These are phyloP conservation scores for Sisyra terminalis DNA, from an alignment of 2,888 invertebrate genomes.

Conservation along the genomic window DNA sequence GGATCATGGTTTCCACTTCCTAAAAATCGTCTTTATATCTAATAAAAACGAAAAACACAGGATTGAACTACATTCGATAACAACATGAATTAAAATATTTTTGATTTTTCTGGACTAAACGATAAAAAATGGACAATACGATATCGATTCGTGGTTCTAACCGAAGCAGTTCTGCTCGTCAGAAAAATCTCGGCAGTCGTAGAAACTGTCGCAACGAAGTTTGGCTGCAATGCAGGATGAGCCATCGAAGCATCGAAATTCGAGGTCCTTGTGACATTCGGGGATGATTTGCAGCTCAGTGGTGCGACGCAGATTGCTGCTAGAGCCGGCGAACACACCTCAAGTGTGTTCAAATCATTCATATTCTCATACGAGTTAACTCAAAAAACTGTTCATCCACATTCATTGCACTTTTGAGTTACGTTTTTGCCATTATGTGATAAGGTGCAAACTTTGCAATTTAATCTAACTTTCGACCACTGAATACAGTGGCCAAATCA, in stretches of 20 bases:
- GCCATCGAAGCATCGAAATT: constrained; percentile 43
- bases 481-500: too few species aligned
- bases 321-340: constrained; percentile 16
- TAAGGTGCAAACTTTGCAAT: too few species aligned
- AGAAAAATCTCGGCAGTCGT: constrained; percentile 81
- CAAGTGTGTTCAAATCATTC: constrained; percentile 5
- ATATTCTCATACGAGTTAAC: too few species aligned
- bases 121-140: not conserved
- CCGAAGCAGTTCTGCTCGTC: constrained; percentile 77
- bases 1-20: not conserved
- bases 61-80: constrained; percentile 4
- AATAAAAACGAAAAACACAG: not conserved
- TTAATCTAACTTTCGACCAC: too few species aligned
- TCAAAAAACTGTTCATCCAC: too few species aligned
- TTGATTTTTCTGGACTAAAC: not conserved
- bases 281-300: constrained; percentile 10
- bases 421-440: too few species aligned
- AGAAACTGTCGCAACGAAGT: constrained; percentile 74
- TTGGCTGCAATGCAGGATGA: constrained; percentile 58
- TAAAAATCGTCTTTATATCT: not conserved
- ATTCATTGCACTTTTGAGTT: too few species aligned
- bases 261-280: constrained; percentile 21
- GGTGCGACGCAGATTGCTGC: constrained; percentile 29
- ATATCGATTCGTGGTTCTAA: constrained; percentile 23
- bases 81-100: constrained; percentile 4